phyloP scores from a whole-genome alignment of 2,113 vertebrate species.

The Corapipo altera region DNA sequence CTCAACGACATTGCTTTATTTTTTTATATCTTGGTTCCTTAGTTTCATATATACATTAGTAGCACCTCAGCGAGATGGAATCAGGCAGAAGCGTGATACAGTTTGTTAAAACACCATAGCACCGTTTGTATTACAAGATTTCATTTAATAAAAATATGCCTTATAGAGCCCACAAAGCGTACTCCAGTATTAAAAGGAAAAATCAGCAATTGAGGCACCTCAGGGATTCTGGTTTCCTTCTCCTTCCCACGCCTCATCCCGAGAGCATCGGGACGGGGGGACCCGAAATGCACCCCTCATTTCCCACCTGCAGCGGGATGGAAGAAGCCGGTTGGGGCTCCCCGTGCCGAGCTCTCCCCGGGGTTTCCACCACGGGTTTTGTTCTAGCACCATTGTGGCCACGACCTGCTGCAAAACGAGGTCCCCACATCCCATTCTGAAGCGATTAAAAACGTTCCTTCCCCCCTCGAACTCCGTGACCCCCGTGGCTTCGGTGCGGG shows the following conservation, averaged over 20 bases:
- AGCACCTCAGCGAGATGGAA: conserved; percentile 78
- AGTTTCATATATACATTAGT: conserved; percentile 40
- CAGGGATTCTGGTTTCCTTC: conserved; percentile 48
- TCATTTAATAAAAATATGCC: conserved; percentile 75
- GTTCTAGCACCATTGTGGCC: conserved; percentile 73
- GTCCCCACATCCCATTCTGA: not conserved
- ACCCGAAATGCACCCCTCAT: fast-evolving
- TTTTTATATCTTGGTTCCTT: conserved; percentile 27
- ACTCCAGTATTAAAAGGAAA: conserved; percentile 73
- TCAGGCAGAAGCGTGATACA: conserved; percentile 68
- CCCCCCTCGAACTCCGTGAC: not conserved
- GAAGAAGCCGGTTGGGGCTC: not conserved
- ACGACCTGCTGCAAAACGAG: conserved; percentile 39
- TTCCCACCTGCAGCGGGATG: not conserved
- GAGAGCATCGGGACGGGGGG: not conserved
- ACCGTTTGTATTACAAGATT: conserved; percentile 75
- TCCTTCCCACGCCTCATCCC: conserved; percentile 11
- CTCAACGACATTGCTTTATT: conserved; percentile 16
- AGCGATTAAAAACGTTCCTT: not conserved
- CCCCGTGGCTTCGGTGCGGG: not conserved
- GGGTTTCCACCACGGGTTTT: not conserved
- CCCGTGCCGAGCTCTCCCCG: conserved; percentile 8
- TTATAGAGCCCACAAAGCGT: conserved; percentile 70
- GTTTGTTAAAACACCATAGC: conserved; percentile 78
- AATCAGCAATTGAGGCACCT: conserved; percentile 70